Percentiles rank a stretch among this genome's conserved stretches.
These are phyloP conservation scores for Rhinichthys osculus DNA, from an alignment of 2,797 vertebrate genomes.

Conservation along the genomic window DNA sequence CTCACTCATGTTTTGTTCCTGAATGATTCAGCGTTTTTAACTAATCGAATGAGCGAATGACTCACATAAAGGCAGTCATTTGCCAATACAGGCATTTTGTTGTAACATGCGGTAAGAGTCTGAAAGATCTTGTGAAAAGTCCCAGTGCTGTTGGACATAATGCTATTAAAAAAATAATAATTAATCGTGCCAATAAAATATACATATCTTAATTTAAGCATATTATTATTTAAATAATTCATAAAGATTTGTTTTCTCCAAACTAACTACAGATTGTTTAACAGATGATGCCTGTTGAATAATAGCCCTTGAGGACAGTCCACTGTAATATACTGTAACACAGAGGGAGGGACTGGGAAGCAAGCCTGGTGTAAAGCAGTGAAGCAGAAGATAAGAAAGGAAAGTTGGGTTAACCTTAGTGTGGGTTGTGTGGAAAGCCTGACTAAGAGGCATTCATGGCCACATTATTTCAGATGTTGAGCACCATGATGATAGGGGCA, in stretches of 20 bases:
- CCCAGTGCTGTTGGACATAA: background rate
- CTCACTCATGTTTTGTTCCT: no score
- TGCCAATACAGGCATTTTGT: background rate
- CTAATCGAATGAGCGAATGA: background rate
- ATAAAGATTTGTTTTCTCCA: background rate
- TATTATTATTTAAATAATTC: background rate
- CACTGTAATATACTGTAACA: constrained; percentile 19
- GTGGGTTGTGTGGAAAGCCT: constrained; percentile 33
- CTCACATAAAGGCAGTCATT: background rate
- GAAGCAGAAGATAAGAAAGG: constrained; percentile 13
- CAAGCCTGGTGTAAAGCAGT: background rate
- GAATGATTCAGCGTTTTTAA: background rate
- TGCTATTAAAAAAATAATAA: background rate
- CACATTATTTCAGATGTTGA: constrained; percentile 16
- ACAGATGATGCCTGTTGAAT: constrained; percentile 40
- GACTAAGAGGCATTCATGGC: constrained; percentile 1
- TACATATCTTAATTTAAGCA: background rate
- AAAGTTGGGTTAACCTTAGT: background rate
- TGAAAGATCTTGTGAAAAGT: background rate
- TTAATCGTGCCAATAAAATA: background rate
- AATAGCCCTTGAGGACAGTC: constrained; percentile 28
- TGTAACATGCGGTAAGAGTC: background rate
- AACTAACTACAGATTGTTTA: constrained; percentile 20
- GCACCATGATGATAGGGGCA: constrained; percentile 1
- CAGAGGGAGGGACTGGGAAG: background rate